phyloP scores from a whole-genome alignment of 2,797 vertebrate genomes.

The Cygnus olor region DNA sequence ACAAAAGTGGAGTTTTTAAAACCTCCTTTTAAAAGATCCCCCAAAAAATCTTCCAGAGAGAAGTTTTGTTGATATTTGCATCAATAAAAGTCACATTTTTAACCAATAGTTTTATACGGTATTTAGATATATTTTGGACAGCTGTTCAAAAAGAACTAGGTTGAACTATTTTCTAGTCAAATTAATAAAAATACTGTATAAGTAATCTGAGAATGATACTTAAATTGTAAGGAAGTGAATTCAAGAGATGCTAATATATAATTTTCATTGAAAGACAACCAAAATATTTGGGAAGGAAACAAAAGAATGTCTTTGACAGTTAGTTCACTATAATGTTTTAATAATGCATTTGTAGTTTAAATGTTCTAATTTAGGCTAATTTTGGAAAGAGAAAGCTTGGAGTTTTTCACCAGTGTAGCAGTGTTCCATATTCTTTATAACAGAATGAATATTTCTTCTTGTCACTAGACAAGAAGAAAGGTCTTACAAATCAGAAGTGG shows the following conservation, averaged over 20 bases:
- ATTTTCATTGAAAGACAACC: slow-evolving; percentile 39
- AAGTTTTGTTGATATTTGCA: background rate
- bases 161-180: background rate
- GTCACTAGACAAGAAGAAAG: too few species aligned
- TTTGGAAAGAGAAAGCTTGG: background rate
- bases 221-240: slow-evolving; percentile 41
- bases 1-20: background rate
- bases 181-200: background rate
- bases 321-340: slow-evolving; percentile 16
- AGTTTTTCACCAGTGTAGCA: background rate
- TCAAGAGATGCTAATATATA: slow-evolving; percentile 33
- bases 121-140: background rate
- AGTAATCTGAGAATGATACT: background rate
- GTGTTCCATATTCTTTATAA: background rate
- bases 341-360: slow-evolving; percentile 47
- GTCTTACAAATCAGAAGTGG: background rate
- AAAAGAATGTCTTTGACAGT: slow-evolving; percentile 39
- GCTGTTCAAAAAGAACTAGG: background rate
- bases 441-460: background rate
- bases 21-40: background rate
- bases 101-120: background rate
- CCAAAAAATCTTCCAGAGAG: background rate
- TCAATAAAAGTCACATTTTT: background rate
- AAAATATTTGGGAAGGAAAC: slow-evolving; percentile 61
- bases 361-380: slow-evolving; percentile 27